phyloP scores from a whole-genome alignment of 2,113 vertebrate genomes.

The Syngnathus typhle region DNA sequence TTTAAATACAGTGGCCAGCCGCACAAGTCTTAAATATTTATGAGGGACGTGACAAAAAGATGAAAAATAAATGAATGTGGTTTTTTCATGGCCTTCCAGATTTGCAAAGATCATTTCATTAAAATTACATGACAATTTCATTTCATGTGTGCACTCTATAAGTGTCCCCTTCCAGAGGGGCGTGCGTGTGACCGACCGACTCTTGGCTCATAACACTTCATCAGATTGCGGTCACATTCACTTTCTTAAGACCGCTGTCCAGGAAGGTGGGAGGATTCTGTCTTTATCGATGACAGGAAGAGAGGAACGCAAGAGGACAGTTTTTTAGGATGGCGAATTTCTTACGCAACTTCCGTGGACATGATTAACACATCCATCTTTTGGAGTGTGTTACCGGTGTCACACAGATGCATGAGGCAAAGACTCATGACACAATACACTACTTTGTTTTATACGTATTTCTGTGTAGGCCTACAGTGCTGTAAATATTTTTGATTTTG shows the following conservation, averaged over 20 bases:
- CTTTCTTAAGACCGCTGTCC: not conserved
- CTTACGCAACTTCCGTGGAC: conserved; percentile 61
- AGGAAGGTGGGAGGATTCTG: conserved; percentile 5
- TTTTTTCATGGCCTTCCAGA: conserved; percentile 75
- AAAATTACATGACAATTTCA: conserved; percentile 72
- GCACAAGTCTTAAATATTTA: conserved; percentile 72
- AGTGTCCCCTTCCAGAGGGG: conserved; percentile 36
- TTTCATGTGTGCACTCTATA: conserved; percentile 66
- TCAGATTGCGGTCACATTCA: not conserved
- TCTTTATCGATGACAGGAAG: conserved; percentile 57
- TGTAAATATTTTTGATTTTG: conserved; percentile 2
- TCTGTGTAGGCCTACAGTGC: not conserved
- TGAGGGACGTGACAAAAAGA: conserved; percentile 74
- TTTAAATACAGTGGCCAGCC: conserved; percentile 67
- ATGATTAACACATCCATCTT: conserved; percentile 24
- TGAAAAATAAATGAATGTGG: conserved; percentile 74
- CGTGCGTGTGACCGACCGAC: conserved; percentile 15
- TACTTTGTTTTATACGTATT: too few relatives aligned
- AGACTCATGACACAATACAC: not conserved
- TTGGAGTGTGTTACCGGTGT: not conserved
- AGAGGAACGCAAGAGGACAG: conserved; percentile 29
- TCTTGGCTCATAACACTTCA: not conserved
- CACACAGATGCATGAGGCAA: not conserved
- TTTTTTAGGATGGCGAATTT: conserved; percentile 39
- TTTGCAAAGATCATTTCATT: conserved; percentile 73